Conservation (phyloP, 1,140 invertebrate genomes). For the Lasaia peninsularis region DNA sequence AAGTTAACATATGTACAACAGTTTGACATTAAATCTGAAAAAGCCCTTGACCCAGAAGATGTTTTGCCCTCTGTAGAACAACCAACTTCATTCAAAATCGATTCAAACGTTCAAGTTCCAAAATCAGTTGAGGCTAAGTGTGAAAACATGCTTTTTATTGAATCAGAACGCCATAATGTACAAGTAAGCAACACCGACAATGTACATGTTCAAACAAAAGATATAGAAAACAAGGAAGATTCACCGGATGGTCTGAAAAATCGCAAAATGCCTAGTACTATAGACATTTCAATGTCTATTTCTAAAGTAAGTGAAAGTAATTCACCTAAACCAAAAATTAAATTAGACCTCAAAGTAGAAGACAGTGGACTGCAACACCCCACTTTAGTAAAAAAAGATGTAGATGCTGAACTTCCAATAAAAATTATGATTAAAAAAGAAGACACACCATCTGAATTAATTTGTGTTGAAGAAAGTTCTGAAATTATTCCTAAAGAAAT, state of each 20-base stretch:
- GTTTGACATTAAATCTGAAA: constrained; percentile 28
- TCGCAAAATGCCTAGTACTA: constrained; percentile 29
- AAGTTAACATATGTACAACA: constrained; percentile 43
- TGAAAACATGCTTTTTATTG: constrained; percentile 41
- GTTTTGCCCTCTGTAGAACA: neutral
- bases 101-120: neutral
- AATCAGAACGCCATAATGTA: constrained; percentile 45
- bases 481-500: constrained; percentile 26
- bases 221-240: neutral
- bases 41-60: neutral
- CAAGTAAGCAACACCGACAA: constrained; percentile 27
- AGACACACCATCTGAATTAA: constrained; percentile 16
- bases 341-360: constrained; percentile 51
- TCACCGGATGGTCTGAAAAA: constrained; percentile 16
- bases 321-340: constrained; percentile 42
- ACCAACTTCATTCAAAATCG: constrained; percentile 4
- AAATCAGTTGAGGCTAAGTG: constrained; percentile 24
- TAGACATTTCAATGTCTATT: constrained; percentile 56
- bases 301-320: constrained; percentile 38
- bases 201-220: constrained; percentile 8
- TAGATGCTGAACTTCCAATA: constrained; percentile 45
- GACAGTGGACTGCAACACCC: constrained; percentile 34
- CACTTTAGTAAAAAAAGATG: constrained; percentile 51
- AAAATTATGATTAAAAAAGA: constrained; percentile 46
- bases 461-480: constrained; percentile 21